phyloP scores from a whole-genome alignment of 2,113 vertebrate species.

The Athene cunicularia region DNA sequence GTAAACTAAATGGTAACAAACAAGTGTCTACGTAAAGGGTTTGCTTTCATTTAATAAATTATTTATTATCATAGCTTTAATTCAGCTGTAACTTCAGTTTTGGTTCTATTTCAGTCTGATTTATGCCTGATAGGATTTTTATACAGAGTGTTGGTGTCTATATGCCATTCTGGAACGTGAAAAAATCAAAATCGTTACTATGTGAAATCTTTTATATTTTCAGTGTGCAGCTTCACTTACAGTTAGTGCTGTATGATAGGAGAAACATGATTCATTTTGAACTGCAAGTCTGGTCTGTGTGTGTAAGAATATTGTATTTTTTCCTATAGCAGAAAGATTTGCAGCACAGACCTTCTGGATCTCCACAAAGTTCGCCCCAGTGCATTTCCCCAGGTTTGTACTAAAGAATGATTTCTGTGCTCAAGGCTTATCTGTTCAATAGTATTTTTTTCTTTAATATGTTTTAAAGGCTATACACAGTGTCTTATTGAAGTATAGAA shows the following conservation, averaged over 20 bases:
- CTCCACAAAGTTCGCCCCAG: conserved; percentile 54
- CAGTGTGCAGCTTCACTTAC: background rate
- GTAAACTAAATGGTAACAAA: background rate
- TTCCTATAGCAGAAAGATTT: conserved; percentile 58
- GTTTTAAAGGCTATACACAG: conserved; percentile 60
- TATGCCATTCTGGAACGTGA: background rate
- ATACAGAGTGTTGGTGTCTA: background rate
- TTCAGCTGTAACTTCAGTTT: background rate
- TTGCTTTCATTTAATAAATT: background rate
- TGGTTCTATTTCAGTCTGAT: background rate
- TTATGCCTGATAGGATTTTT: background rate
- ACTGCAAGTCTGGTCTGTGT: background rate
- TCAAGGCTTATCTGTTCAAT: conserved; percentile 55
- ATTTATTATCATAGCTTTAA: background rate
- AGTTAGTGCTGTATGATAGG: background rate
- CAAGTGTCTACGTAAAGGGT: background rate
- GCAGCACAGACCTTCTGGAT: conserved; percentile 57
- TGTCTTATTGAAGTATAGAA: conserved; percentile 48
- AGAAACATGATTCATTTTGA: background rate
- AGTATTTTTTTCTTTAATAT: conserved; percentile 67
- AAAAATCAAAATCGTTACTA: background rate
- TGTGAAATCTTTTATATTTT: background rate
- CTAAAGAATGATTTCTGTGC: conserved; percentile 64
- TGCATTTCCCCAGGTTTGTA: conserved; percentile 63
- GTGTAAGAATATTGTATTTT: conserved; percentile 42